Conservation (phyloP, 2,888 invertebrate genomes). For the Stomorhina lunata region DNA sequence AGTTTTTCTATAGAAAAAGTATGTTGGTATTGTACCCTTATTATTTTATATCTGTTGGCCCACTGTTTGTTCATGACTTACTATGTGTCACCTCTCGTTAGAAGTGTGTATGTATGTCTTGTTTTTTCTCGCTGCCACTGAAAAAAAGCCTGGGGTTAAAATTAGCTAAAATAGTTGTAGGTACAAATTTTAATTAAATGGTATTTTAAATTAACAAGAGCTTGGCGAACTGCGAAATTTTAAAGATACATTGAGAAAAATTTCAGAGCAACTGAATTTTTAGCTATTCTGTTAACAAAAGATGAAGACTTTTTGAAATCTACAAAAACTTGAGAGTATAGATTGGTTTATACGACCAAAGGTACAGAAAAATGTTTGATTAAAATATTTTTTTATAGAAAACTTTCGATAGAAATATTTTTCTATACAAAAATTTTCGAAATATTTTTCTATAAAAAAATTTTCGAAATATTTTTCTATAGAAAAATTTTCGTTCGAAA, state of each 20-base stretch:
- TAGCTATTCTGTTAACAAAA: background rate
- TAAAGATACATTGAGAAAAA: no score
- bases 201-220: slow-evolving; percentile 51
- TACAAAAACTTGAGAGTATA: no score
- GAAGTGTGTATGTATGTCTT: background rate
- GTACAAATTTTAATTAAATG: slow-evolving; percentile 66
- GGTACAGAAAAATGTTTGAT: no score
- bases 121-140: background rate
- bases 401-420: no score
- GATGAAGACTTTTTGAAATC: slow-evolving; percentile 22
- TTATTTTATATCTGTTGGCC: background rate
- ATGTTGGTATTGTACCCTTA: no score
- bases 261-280: background rate
- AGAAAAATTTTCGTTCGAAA: no score
- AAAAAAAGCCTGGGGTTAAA: slow-evolving; percentile 45
- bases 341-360: no score
- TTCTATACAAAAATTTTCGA: no score
- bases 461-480: no score
- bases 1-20: background rate
- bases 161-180: slow-evolving; percentile 67
- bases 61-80: slow-evolving; percentile 26
- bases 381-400: no score
- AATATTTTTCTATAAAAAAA: no score
- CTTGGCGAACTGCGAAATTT: no score
- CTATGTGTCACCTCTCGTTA: slow-evolving; percentile 28